A percentile compares a stretch with the other conserved stretches of the same genome.
These are phyloP conservation scores for Leptinotarsa haldemani DNA, from an alignment of 2,888 invertebrate species.

Conservation along the genomic window DNA sequence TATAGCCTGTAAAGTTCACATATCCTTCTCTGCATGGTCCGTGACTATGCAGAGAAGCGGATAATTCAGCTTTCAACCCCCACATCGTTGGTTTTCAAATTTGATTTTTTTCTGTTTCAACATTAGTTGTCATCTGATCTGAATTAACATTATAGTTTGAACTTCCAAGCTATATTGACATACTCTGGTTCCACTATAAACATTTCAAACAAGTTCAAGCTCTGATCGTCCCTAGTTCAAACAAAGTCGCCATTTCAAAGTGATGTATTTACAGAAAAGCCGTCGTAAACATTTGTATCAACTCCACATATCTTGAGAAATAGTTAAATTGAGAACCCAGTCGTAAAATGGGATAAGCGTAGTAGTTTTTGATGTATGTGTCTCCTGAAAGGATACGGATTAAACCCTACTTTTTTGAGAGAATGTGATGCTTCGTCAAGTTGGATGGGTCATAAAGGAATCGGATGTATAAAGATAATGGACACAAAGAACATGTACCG, in stretches of 20 bases:
- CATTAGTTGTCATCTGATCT: no score
- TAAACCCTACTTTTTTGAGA: neutral
- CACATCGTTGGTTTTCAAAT: no score
- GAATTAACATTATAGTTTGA: no score
- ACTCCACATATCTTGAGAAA: slow-evolving; percentile 12
- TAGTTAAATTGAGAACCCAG: slow-evolving; percentile 13
- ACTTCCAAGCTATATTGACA: no score
- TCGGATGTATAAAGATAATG: neutral
- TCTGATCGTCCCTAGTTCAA: neutral
- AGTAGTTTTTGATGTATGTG: slow-evolving; percentile 17
- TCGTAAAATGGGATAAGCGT: slow-evolving; percentile 9
- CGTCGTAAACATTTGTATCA: slow-evolving; percentile 15
- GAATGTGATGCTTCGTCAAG: neutral
- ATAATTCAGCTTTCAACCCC: no score
- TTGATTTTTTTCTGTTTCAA: no score
- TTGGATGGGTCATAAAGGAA: neutral
- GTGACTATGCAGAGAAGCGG: no score
- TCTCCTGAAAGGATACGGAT: slow-evolving; percentile 8
- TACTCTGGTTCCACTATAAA: no score
- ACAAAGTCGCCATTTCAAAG: neutral
- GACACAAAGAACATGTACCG: neutral
- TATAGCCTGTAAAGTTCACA: no score
- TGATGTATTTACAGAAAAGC: slow-evolving; percentile 2
- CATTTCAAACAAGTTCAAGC: neutral
- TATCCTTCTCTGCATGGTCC: no score